Base-by-base conservation (phyloP, 1,140 invertebrate genomes). In the Listronotus bonariensis region DNA sequence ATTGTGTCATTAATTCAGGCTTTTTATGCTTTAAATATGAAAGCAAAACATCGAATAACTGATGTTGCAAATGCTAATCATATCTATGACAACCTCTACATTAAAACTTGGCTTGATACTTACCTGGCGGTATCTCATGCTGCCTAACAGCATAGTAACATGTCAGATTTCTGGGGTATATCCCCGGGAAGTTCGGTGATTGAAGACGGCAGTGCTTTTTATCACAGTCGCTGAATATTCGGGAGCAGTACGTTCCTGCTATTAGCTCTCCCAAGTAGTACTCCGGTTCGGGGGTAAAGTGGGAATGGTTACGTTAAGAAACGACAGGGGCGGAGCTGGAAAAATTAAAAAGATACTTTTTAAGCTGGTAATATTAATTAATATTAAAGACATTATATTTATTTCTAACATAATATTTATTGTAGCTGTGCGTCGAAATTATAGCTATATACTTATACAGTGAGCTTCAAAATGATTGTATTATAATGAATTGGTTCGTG, bases 171-270 rank as follows among this genome's bases (percentile, higher is more conserved):
- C 93, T 85, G 0, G 93, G 93, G 79, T 95, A 95, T 38, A 95
- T 85, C 45, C 93, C 93, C 8, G 93, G 93, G 79, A 92, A 95
- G 82, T 95, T 95, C 17, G 93, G 93, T 38, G 92, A 94, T 77
- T 95, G 92, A 57, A 95, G 84, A 65, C 91, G 86, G 80, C 92
- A 95, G 52, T 87, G 85, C 80, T 91, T 92, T 76, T 87, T 87
- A 82, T 94, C 91, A 78, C 92, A 95, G 78, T 93, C 89, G 79
- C 89, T 92, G 82, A 92, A 93, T 79, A 92, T 92, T 63, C 92
- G 83, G 17, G 92, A 93, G 81, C 93, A 95, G 81, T 93, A 93
- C 49, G 92, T 93, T 61, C 91, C 91, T 11, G 89, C 87, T 74
- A 95, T 93, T 72, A 93, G 84, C 77, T 94, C 92, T 56, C 92